A percentile compares a stretch with the other conserved stretches of the same genome.
These are phyloP conservation scores for Drosophila falleni DNA, from an alignment of 2,888 invertebrate species.

Conservation along the genomic window DNA sequence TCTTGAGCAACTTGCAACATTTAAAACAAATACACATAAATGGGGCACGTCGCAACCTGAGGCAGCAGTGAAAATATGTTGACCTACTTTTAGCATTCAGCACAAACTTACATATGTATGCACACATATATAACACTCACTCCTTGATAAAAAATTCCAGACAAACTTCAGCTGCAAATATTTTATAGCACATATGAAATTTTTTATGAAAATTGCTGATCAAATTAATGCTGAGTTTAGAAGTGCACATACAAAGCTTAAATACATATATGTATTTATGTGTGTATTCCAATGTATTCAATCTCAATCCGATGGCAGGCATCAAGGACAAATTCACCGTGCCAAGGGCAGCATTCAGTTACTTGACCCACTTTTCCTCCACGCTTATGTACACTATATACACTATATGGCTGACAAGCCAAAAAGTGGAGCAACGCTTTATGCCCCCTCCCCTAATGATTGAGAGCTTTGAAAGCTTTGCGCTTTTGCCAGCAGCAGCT, in stretches of 20 bases:
- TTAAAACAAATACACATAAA: conserved; percentile 3
- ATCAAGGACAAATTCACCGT: conserved; percentile 60
- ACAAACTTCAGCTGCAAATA: conserved; percentile 6
- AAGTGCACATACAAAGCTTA: conserved; percentile 4
- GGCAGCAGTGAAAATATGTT: conserved; percentile 40
- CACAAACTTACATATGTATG: conserved; percentile 2
- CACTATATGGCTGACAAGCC: conserved; percentile 28
- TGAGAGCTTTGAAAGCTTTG: conserved; percentile 13
- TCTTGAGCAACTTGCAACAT: conserved; percentile 10
- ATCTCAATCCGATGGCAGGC: conserved; percentile 21
- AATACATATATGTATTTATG: background rate
- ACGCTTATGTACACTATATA: conserved; percentile 4
- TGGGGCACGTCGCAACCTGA: conserved; percentile 31
- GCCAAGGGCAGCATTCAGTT: conserved; percentile 56
- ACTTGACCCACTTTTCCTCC: conserved; percentile 59
- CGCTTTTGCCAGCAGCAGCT: conserved; percentile 12
- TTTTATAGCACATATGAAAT: conserved; percentile 1
- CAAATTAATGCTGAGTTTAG: background rate
- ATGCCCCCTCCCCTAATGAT: background rate
- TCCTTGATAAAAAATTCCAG: background rate
- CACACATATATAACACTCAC: background rate
- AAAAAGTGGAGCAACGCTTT: conserved; percentile 47
- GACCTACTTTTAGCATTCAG: conserved; percentile 35
- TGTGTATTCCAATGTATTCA: conserved; percentile 5
- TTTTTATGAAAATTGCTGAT: conserved; percentile 8